phyloP scores from a whole-genome alignment of 2,113 vertebrate species.

The Hippocampus guttulatus region DNA sequence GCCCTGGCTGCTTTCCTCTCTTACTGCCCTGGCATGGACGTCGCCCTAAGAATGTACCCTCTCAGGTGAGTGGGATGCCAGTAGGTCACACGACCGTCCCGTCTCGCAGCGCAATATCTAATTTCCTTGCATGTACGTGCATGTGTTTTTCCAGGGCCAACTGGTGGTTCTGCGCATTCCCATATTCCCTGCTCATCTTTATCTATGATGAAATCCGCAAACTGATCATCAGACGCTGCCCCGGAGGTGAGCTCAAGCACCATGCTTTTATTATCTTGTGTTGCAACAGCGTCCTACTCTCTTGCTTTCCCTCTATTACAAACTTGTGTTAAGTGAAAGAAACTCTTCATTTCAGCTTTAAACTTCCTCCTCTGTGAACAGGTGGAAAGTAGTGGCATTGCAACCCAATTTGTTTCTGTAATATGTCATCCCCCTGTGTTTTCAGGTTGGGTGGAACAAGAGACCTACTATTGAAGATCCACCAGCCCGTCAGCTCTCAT shows the following conservation, averaged over 20 bases:
- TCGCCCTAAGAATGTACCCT: constrained; percentile 79
- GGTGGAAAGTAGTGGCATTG: neutral
- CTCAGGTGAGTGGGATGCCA: constrained; percentile 68
- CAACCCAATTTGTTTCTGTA: neutral
- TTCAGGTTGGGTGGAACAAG: constrained; percentile 82
- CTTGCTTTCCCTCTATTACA: neutral
- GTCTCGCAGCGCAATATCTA: neutral
- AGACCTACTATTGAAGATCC: constrained; percentile 81
- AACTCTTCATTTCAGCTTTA: neutral
- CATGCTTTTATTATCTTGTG: constrained; percentile 23
- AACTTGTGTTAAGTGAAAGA: neutral
- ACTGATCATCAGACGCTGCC: constrained; percentile 78
- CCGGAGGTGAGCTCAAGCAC: constrained; percentile 70
- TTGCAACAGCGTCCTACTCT: neutral
- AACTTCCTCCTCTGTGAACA: neutral
- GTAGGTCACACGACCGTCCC: neutral
- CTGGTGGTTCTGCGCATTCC: constrained; percentile 83
- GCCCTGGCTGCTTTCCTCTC: constrained; percentile 79
- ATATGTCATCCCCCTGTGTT: constrained; percentile 22
- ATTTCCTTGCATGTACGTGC: neutral
- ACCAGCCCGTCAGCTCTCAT: constrained; percentile 51
- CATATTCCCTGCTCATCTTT: constrained; percentile 80
- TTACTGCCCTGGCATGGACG: constrained; percentile 79
- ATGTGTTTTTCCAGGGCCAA: constrained; percentile 65
- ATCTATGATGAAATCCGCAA: constrained; percentile 82